Conservation (phyloP, 1,140 invertebrate genomes). For the Calliopsis andreniformis region DNA sequence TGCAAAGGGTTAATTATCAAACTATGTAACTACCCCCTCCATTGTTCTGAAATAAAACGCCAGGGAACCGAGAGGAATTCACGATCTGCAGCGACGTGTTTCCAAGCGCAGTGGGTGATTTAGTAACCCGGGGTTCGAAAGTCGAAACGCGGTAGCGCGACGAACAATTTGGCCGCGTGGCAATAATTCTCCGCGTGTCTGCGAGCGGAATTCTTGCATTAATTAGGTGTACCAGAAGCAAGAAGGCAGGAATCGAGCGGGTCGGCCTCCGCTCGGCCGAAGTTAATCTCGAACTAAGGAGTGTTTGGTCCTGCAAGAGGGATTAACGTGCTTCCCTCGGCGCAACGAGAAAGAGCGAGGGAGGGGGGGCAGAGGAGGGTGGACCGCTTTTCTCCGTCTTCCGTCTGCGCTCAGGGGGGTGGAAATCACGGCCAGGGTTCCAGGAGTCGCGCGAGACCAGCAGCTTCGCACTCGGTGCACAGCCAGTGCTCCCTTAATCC, state of each 20-base stretch:
- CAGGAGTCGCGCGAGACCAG: constrained; percentile 48
- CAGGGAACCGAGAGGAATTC: background rate
- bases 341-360: background rate
- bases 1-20: no score
- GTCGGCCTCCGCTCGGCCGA: constrained; percentile 28
- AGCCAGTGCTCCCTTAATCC: constrained; percentile 69
- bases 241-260: constrained; percentile 25
- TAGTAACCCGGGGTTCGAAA: constrained; percentile 14
- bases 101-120: background rate
- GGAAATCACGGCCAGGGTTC: constrained; percentile 43
- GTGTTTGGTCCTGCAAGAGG: constrained; percentile 66
- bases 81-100: background rate
- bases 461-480: constrained; percentile 61
- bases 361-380: constrained; percentile 13
- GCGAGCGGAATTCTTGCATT: constrained; percentile 33
- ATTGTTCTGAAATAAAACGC: no score
- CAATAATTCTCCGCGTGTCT: constrained; percentile 33
- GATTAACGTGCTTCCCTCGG: constrained; percentile 56
- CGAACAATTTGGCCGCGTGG: constrained; percentile 16
- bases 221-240: constrained; percentile 37
- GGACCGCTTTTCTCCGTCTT: background rate
- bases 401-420: constrained; percentile 4
- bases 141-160: constrained; percentile 7
- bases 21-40: no score
- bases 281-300: constrained; percentile 65